Evolutionary conservation across 2,888 invertebrate genomes (phyloP).

Genomic region (Cephus rjabovi): DNA sequence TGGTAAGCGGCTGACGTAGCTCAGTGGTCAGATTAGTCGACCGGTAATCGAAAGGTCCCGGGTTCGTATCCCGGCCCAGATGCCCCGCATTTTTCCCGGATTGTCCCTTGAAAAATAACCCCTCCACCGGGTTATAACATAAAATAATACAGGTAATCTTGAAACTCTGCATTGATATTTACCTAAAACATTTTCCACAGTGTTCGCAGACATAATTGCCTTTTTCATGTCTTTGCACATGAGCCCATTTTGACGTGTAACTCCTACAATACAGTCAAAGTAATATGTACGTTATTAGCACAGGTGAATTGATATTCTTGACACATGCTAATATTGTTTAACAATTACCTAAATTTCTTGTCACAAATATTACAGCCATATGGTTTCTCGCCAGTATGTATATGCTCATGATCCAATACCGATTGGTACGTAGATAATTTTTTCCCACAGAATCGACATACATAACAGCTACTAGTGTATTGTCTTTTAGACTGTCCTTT

Average conservation of each 20-base stretch:
- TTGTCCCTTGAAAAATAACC: too few relatives aligned
- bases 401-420: conserved; percentile 40
- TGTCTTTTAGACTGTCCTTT: conserved; percentile 25
- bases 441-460: conserved; percentile 44
- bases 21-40: too few relatives aligned
- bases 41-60: too few relatives aligned
- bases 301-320: background rate
- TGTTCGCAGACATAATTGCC: conserved; percentile 40
- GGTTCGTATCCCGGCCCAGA: too few relatives aligned
- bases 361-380: conserved; percentile 39
- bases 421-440: conserved; percentile 39
- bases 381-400: conserved; percentile 45
- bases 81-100: too few relatives aligned
- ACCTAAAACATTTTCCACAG: conserved; percentile 43
- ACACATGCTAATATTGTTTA: background rate
- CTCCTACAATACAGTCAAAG: conserved; percentile 25
- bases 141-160: background rate
- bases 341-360: conserved; percentile 37
- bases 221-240: conserved; percentile 37
- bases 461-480: conserved; percentile 32
- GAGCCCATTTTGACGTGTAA: conserved; percentile 40
- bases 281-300: conserved; percentile 12
- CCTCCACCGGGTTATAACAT: too few relatives aligned
- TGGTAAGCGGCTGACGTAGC: too few relatives aligned
- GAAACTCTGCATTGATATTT: conserved; percentile 1